phyloP scores from a whole-genome alignment of 2,113 vertebrate species.

The Guaruba guarouba region DNA sequence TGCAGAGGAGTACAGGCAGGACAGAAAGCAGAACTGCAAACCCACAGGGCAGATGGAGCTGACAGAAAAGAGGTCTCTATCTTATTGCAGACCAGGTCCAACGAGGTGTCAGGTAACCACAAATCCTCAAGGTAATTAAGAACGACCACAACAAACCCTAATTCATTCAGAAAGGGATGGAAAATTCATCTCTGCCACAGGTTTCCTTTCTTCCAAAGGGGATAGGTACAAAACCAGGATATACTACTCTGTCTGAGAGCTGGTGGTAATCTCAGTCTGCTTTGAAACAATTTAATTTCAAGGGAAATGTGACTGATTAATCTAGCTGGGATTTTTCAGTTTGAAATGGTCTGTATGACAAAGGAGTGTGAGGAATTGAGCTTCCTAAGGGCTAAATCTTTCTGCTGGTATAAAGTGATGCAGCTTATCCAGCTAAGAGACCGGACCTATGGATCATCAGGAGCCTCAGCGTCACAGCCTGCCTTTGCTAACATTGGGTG shows the following conservation, averaged over 20 bases:
- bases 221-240: neutral
- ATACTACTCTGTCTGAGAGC: fast-evolving
- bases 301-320: fast-evolving
- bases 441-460: neutral
- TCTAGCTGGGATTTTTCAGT: neutral
- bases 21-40: neutral
- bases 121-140: neutral
- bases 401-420: neutral
- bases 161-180: neutral
- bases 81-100: neutral
- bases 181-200: neutral
- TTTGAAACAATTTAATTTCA: neutral
- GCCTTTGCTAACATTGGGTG: neutral
- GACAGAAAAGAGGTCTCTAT: neutral
- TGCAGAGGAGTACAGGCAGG: neutral
- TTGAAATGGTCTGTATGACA: neutral
- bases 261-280: neutral
- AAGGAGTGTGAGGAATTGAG: neutral
- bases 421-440: neutral
- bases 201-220: neutral
- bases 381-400: neutral
- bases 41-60: neutral
- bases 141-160: neutral
- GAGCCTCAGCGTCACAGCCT: neutral
- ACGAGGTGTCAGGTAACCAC: neutral